Base-by-base conservation (phyloP, 2,797 vertebrate genomes). In the Argyrosomus regius region DNA sequence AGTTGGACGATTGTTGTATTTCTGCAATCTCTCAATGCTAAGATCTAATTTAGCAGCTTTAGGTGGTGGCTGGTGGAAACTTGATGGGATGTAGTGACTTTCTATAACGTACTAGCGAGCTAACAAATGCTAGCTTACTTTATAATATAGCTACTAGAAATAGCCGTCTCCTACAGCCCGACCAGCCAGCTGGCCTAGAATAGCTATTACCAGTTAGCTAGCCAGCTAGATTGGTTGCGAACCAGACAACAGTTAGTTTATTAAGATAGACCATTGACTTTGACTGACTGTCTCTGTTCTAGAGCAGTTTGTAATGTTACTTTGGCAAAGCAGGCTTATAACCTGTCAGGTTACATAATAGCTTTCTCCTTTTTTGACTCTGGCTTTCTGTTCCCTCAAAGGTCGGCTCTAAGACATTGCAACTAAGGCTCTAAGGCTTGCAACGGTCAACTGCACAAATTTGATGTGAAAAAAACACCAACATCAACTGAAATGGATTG, bases 401-500 rank as follows among this genome's bases (percentile, higher is more conserved):
- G 17, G 14, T 31, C 0, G 10, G 14, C 35, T 52, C 31, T 20
- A 24, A 43, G 24, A 22, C 50, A 35, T n/a, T 56, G 35, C 35
- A 39, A 39, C 35, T 39, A 39, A 39, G 8, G 35, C 35, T 9
- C 35, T 39, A 3, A 9, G 35, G 8, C 35, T 74, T 57, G 43
- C 20, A 39, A 18, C 28, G 18, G 24, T 69, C 54, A n/a, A 11
- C 4, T 41, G 26, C 22, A 11, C 6, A 64, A 14, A 39, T 39
- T 9, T 9, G 35, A 9, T 39, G 35, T 39, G 35, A 9, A 39
- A 39, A 39, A 39, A 9, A 7, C 5, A 35, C 39, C 39, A 66
- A 46, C 7, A 9, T 39, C 20, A 3, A 20, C 1, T 57, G 0
- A 22, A 49, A 35, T 45, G 0, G 46, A 11, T 16, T 53, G n/a